Conservation (phyloP, 2,797 vertebrate species). For the Taenioides sp. region DNA sequence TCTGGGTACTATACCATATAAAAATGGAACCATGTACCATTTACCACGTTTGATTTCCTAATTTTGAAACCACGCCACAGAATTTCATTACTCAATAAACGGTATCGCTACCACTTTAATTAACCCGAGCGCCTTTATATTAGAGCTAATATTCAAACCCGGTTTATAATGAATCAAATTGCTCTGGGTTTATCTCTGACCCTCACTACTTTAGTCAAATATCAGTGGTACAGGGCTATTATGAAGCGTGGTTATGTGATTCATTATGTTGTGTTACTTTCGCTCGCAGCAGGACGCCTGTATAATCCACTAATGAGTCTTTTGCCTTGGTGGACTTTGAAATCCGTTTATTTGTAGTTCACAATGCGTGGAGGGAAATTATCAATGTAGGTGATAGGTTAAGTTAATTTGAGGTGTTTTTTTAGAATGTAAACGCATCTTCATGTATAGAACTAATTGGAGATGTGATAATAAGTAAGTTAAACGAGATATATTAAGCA, state of each 20-base stretch:
- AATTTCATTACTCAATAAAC: neutral
- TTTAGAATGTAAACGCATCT: neutral
- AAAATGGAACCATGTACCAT: too few species aligned
- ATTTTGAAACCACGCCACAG: neutral
- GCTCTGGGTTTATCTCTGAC: constrained; percentile 3
- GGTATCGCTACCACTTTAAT: neutral
- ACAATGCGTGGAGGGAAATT: too few species aligned
- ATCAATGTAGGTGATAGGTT: too few species aligned
- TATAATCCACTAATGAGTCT: constrained; percentile 4
- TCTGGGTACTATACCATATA: too few species aligned
- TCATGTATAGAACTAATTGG: neutral
- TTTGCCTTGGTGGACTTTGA: neutral
- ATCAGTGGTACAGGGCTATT: neutral
- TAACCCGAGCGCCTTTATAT: neutral
- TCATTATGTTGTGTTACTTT: constrained; percentile 7
- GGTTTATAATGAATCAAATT: constrained; percentile 10
- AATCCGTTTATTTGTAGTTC: neutral
- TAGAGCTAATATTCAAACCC: constrained; percentile 4
- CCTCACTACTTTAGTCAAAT: neutral
- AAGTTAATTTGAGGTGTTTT: neutral
- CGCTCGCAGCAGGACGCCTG: neutral
- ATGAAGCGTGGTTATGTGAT: constrained; percentile 7
- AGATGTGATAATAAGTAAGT: neutral
- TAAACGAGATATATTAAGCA: too few species aligned
- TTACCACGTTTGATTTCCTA: neutral